These are phyloP conservation scores for Rissa tridactyla DNA, from an alignment of 2,113 vertebrate species.

Conservation along the genomic window DNA sequence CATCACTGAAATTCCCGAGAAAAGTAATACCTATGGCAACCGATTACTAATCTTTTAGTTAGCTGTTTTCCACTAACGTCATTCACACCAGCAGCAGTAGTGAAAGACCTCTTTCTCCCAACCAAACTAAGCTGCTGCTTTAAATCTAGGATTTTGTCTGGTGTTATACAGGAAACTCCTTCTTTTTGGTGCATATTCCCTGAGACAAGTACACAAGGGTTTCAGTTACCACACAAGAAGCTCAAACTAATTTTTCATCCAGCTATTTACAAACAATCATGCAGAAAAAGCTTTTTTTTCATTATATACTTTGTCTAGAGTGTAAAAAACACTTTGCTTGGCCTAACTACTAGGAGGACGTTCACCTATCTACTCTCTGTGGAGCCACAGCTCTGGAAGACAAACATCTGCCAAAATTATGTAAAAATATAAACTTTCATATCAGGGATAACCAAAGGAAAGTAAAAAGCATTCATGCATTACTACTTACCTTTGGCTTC, in stretches of 20 bases:
- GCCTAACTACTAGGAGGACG: not conserved
- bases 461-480: not conserved
- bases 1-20: not conserved
- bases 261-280: not conserved
- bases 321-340: not conserved
- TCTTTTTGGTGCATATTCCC: not conserved
- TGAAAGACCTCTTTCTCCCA: not conserved
- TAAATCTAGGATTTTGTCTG: not conserved
- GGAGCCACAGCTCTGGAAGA: not conserved
- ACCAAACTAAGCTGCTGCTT: not conserved
- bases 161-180: not conserved
- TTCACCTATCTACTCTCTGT: not conserved
- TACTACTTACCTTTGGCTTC: not conserved
- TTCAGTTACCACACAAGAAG: not conserved
- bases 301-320: not conserved
- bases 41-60: not conserved
- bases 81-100: not conserved
- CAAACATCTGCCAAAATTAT: not conserved
- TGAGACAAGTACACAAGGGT: not conserved
- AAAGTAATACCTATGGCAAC: not conserved
- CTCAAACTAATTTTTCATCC: not conserved
- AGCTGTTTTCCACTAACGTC: not conserved
- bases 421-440: not conserved
- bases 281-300: accelerated
- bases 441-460: not conserved